phyloP scores from a whole-genome alignment of 2,888 invertebrate species.

The Eurytoma californica region DNA sequence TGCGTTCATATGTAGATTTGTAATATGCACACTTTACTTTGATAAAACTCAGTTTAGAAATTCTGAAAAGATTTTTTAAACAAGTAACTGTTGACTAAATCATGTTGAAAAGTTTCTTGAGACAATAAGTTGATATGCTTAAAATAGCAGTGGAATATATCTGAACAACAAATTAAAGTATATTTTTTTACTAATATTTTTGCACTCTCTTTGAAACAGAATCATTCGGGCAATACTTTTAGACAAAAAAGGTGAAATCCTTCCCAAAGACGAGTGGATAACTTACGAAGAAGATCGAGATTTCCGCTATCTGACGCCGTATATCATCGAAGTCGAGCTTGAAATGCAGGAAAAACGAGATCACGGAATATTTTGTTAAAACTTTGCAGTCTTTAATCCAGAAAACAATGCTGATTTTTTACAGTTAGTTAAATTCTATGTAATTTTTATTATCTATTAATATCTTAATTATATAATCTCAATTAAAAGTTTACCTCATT shows the following conservation, averaged over 20 bases:
- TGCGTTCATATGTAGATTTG: conserved; percentile 7
- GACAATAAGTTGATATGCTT: conserved; percentile 9
- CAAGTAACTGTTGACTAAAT: no score
- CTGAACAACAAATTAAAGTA: no score
- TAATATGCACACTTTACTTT: no score
- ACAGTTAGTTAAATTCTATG: no score
- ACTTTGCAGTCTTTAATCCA: no score
- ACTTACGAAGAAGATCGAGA: conserved; percentile 60
- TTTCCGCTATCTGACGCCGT: conserved; percentile 58
- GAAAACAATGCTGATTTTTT: no score
- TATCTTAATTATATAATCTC: not conserved
- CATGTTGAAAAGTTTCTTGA: no score
- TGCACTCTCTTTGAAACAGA: conserved; percentile 28
- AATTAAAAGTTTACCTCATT: conserved; percentile 2
- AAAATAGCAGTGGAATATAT: conserved; percentile 15
- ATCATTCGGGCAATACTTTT: conserved; percentile 58
- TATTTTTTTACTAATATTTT: no score
- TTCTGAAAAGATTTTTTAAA: no score
- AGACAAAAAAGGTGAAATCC: conserved; percentile 46
- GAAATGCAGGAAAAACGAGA: conserved; percentile 59
- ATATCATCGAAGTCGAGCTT: conserved; percentile 55
- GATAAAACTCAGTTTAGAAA: no score
- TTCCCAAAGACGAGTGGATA: conserved; percentile 61
- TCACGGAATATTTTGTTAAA: conserved; percentile 48
- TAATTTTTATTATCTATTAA: not conserved